phyloP scores from a whole-genome alignment of 2,797 vertebrate genomes.

The Myiotriccus ornatus region DNA sequence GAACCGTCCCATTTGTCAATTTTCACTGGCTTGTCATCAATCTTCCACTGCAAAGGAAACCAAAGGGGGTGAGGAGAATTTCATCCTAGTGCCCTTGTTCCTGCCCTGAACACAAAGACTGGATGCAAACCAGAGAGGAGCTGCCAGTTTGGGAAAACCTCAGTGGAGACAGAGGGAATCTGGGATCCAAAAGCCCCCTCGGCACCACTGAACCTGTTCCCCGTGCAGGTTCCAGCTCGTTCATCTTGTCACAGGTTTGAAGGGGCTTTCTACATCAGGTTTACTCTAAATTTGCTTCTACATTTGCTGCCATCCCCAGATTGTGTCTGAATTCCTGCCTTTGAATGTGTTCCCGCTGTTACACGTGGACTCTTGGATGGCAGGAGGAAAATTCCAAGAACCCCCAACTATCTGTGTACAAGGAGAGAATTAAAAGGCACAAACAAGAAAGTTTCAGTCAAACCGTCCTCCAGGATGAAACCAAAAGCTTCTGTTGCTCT shows the following conservation, averaged over 20 bases:
- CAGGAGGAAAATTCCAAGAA: not conserved
- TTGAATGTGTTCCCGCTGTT: accelerated
- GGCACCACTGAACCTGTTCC: accelerated
- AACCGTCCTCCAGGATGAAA: accelerated
- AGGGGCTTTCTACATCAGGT: not conserved
- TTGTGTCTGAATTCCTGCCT: not conserved
- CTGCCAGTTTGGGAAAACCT: not conserved
- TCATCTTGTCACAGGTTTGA: accelerated
- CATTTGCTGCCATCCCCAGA: not conserved
- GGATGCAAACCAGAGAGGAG: not conserved
- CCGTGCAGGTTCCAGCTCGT: not conserved
- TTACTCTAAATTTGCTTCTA: not conserved
- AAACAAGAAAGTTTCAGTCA: not conserved
- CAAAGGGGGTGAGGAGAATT: not conserved
- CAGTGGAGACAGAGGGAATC: not conserved
- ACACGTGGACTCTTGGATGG: accelerated
- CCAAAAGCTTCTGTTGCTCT: not conserved
- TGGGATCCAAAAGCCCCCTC: not conserved
- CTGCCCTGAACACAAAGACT: accelerated
- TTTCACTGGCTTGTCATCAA: slow-evolving; percentile 96
- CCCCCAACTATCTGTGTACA: accelerated
- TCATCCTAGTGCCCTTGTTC: accelerated
- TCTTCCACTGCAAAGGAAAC: slow-evolving; percentile 86
- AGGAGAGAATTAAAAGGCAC: not conserved
- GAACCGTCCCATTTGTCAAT: slow-evolving; percentile 98